Percentiles rank a stretch among this genome's conserved stretches.
phyloP scores from a whole-genome alignment of 2,797 vertebrate genomes.

The Champsocephalus gunnari region DNA sequence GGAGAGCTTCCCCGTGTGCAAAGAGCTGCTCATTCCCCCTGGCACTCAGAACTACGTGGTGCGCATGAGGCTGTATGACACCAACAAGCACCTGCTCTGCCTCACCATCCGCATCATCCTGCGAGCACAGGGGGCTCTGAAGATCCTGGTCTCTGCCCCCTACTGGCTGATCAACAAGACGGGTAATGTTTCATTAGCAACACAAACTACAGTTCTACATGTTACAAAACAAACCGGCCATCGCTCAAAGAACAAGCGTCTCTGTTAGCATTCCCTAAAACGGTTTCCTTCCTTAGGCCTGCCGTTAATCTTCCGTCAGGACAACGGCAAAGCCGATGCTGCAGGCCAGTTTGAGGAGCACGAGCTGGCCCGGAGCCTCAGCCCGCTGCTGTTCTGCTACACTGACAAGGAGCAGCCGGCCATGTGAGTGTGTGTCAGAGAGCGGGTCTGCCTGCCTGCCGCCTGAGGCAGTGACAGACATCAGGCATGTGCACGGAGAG shows the following conservation, averaged over 20 bases:
- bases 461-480: not conserved
- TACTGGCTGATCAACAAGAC: slow-evolving; percentile 99
- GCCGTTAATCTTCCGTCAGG: slow-evolving; percentile 97
- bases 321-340: slow-evolving; percentile 93
- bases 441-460: not conserved
- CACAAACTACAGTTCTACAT: not conserved
- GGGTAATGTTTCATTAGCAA: slow-evolving; percentile 74
- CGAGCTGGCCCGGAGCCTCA: slow-evolving; percentile 95
- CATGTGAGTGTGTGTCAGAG: slow-evolving; percentile 85
- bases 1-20: slow-evolving; percentile 94
- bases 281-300: slow-evolving; percentile 83
- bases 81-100: slow-evolving; percentile 90
- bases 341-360: slow-evolving; percentile 98
- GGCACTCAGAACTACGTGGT: slow-evolving; percentile 98
- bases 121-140: slow-evolving; percentile 93
- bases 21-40: slow-evolving; percentile 95
- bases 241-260: not conserved
- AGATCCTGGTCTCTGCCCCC: slow-evolving; percentile 93
- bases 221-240: not conserved
- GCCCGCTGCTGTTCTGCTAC: slow-evolving; percentile 95
- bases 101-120: slow-evolving; percentile 95
- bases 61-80: slow-evolving; percentile 93
- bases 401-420: slow-evolving; percentile 97
- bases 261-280: not conserved
- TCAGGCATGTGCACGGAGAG: too few species aligned